Evolutionary conservation across 2,888 invertebrate species (phyloP), one percentile per base, ranked within the genome.

Genomic region (Lysandra bellargus): DNA sequence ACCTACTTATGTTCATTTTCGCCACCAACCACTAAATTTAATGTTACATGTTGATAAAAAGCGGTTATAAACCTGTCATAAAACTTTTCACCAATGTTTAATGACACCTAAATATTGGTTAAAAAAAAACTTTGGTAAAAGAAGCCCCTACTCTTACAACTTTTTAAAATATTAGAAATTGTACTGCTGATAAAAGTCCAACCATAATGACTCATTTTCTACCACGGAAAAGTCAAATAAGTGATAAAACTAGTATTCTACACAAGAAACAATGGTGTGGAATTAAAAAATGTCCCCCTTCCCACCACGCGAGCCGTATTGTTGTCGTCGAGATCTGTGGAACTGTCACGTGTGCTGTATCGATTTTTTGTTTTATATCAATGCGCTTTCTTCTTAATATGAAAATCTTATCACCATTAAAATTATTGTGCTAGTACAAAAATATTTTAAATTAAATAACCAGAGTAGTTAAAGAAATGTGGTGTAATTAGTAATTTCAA

Each of bases 221-320:
- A 61, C 7, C 6, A 9, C 61, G n/a, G n/a, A 61, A n/a, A 7
- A 61, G 23, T 23, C 7, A 61, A 61, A 61, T 9, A 61, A 61
- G 61, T 61, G 23, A 4, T 49, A 49, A 64, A 64, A 12, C 64
- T 64, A 64, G 30, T 30, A 30, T 69, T 69, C 37, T 69, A 69
- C 33, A 3, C 14, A 37, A 37, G 64, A 30, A 9, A 69, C 69
- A 69, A 69, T 69, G 14, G 33, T 17, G 33, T 37, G 14, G 33
- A 69, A 69, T 69, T 69, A 92, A 92, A 90, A 91, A 90, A 82
- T 88, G 92, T 81, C 85, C 92, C 82, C 89, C 86, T 93, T 93
- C 93, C 84, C 93, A 92, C 83, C 92, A 89, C 84, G 84, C 88
- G 87, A 93, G 92, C 93, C 91, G 92, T 85, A 82, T 82, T 80